Conservation (phyloP, 2,797 vertebrate genomes). For the Orientallactaga sibirica region DNA sequence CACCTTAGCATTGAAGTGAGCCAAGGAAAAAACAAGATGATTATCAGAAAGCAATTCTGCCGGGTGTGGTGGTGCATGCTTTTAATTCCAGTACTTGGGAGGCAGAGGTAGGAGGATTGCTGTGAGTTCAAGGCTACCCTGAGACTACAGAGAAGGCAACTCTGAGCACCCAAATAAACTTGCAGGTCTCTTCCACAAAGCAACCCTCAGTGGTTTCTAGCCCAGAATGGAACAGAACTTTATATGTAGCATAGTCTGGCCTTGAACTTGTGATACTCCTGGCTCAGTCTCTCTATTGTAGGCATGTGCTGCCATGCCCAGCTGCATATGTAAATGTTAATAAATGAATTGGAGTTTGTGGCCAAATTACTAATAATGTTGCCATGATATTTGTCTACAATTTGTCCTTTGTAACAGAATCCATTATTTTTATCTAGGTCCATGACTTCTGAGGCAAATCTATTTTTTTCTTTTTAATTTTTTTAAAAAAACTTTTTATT, state of each 20-base stretch:
- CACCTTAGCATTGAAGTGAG: neutral
- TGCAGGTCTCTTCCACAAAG: neutral
- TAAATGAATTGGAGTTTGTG: neutral
- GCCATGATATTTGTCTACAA: neutral
- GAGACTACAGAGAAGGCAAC: neutral
- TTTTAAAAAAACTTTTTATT: no score
- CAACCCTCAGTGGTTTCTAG: neutral
- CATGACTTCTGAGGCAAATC: neutral
- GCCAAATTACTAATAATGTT: neutral
- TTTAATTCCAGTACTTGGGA: no score
- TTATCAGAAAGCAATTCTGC: neutral
- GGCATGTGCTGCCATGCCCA: neutral
- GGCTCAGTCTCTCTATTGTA: neutral
- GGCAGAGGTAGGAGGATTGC: no score
- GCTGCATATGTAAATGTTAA: neutral
- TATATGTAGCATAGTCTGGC: neutral
- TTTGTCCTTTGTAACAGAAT: constrained; percentile 25
- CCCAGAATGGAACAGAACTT: no score
- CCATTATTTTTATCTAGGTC: neutral
- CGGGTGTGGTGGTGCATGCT: no score
- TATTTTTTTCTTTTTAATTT: neutral
- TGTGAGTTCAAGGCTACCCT: no score
- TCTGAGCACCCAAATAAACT: neutral
- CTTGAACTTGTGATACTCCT: neutral
- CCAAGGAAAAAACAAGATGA: neutral